Evolutionary conservation across 2,797 vertebrate genomes (phyloP).

Genomic region (Siniperca obscura): DNA sequence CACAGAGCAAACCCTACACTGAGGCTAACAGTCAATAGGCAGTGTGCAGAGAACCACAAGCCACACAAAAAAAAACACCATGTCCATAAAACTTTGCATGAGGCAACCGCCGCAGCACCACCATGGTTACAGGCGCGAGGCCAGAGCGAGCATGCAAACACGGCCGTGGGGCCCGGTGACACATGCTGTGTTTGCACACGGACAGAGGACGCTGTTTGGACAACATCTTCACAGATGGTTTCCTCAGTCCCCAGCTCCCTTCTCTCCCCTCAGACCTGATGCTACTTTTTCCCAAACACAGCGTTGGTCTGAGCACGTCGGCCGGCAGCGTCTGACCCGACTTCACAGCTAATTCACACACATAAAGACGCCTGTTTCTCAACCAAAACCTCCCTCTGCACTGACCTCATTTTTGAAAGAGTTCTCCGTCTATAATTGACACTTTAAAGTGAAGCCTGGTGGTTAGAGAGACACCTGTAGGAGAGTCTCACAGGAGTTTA

Average conservation of each 20-base stretch:
- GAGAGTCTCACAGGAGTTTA: not conserved
- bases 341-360: slow-evolving; percentile 35
- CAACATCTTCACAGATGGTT: slow-evolving; percentile 5
- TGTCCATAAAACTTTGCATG: slow-evolving; percentile 31
- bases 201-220: slow-evolving; percentile 10
- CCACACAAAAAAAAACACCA: slow-evolving; percentile 50
- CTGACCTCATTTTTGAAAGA: slow-evolving; percentile 38
- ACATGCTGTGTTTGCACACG: slow-evolving; percentile 1
- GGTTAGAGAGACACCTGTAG: slow-evolving; percentile 32
- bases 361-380: slow-evolving; percentile 12
- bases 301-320: not conserved
- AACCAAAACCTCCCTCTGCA: not conserved
- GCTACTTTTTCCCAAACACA: slow-evolving; percentile 11
- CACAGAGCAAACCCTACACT: not conserved
- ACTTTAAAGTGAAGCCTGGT: not conserved
- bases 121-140: slow-evolving; percentile 14
- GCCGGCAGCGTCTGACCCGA: not conserved
- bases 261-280: not conserved
- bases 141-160: slow-evolving; percentile 29
- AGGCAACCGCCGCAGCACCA: slow-evolving; percentile 15
- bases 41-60: slow-evolving; percentile 53
- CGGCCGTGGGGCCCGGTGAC: slow-evolving; percentile 2
- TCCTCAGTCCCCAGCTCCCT: not conserved
- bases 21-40: slow-evolving; percentile 36
- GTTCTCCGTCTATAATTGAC: slow-evolving; percentile 27